Evolutionary conservation across 2,888 invertebrate species (phyloP).

Genomic region (Platerodrilus igneus): DNA sequence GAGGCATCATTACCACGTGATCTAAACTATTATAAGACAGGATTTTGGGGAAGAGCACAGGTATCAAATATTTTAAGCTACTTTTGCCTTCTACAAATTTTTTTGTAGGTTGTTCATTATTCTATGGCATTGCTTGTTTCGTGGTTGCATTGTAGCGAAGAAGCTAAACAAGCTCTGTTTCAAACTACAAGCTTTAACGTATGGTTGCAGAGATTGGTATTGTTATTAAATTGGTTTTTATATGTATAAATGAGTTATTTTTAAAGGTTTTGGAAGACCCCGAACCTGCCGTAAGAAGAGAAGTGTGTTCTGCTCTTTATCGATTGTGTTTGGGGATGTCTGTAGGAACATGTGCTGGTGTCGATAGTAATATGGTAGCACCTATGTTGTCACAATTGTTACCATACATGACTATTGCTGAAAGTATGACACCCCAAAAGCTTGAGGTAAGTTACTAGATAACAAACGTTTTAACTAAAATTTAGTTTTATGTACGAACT

Average conservation of each 20-base stretch:
- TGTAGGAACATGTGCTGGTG: conserved; percentile 43
- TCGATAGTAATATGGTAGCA: conserved; percentile 62
- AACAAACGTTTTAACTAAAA: neutral
- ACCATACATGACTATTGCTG: conserved; percentile 76
- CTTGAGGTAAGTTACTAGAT: conserved; percentile 44
- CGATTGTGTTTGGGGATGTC: conserved; percentile 72
- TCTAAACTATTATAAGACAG: conserved; percentile 83
- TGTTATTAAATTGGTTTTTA: conserved; percentile 45
- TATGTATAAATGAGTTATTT: too few species aligned
- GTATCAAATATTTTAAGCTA: conserved; percentile 40
- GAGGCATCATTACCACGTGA: conserved; percentile 79
- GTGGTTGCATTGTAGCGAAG: conserved; percentile 84
- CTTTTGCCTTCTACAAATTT: neutral
- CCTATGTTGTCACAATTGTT: conserved; percentile 78
- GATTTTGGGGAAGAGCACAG: conserved; percentile 89
- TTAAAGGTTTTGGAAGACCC: conserved; percentile 74
- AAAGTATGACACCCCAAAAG: conserved; percentile 71
- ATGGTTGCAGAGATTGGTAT: conserved; percentile 76
- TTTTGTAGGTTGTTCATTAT: conserved; percentile 72
- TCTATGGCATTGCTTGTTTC: conserved; percentile 89
- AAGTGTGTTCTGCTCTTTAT: conserved; percentile 90
- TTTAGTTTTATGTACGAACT: too few species aligned
- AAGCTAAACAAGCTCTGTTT: conserved; percentile 72
- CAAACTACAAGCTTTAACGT: conserved; percentile 67
- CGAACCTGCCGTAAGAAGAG: conserved; percentile 84